phyloP scores from a whole-genome alignment of 2,113 vertebrate genomes.

The Chunga burmeisteri region DNA sequence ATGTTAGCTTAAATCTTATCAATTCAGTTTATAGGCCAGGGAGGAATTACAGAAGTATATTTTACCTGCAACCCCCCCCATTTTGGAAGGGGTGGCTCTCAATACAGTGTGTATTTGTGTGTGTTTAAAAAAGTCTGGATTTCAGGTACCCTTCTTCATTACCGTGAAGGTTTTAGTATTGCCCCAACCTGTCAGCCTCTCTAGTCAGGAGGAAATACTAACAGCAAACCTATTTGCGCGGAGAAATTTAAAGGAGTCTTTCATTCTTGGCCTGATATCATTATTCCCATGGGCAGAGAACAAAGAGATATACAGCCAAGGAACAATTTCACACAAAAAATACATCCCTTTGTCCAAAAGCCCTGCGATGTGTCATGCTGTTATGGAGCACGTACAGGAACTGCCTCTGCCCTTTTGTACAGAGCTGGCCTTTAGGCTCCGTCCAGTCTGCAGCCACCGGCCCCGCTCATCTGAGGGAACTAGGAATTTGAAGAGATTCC shows the following conservation, averaged over 20 bases:
- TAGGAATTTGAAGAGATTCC: neutral
- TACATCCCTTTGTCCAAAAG: constrained; percentile 25
- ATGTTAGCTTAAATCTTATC: constrained; percentile 37
- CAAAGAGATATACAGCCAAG: constrained; percentile 46
- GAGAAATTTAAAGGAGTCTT: constrained; percentile 45
- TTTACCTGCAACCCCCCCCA: neutral
- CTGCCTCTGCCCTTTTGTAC: constrained; percentile 69
- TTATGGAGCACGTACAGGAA: constrained; percentile 43
- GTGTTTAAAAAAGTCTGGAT: neutral
- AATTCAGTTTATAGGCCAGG: neutral
- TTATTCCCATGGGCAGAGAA: constrained; percentile 44
- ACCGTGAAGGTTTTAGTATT: constrained; percentile 11
- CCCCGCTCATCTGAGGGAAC: neutral
- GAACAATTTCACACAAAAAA: constrained; percentile 55
- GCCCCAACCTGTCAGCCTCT: constrained; percentile 39
- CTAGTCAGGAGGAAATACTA: constrained; percentile 14
- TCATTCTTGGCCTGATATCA: constrained; percentile 14
- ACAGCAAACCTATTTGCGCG: constrained; percentile 3
- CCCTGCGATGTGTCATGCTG: constrained; percentile 40
- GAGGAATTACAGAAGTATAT: neutral
- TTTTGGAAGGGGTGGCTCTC: neutral
- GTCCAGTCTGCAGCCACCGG: constrained; percentile 46
- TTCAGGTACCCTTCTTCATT: constrained; percentile 20
- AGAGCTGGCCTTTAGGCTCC: constrained; percentile 64
- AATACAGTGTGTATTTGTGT: neutral